Evolutionary conservation across 1,140 invertebrate species (phyloP), one percentile per base, ranked within the genome.

Genomic region (Eumeta japonica): DNA sequence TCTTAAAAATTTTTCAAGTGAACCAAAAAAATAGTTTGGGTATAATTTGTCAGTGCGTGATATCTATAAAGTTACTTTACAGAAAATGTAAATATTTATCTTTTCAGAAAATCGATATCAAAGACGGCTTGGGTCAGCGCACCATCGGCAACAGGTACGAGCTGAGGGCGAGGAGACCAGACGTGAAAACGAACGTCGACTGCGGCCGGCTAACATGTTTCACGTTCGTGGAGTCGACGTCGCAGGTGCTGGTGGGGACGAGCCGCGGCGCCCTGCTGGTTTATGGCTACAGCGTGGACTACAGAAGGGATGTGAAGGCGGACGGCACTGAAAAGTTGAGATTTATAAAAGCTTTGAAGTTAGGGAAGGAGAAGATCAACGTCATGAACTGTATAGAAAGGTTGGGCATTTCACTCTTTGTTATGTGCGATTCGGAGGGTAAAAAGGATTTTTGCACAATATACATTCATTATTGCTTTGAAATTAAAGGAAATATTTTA

Each of bases 381-480:
- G 57, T 62, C 10, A 67, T 73, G 10, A 62, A 58, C 24, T 55
- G 43, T 45, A 42, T 68, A 36, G 66, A 73, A 36, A 55, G 58
- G 68, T 68, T 27, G 55, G 55, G 45, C 31, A 4, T 28, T 36
- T 16, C 17, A 19, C 29, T 10, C 10, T 18, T 29, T 37, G 17
- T 42, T 10, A 39, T 16, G 35, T 17, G 15, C 16, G 10, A n/a
- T n/a, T n/a, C n/a, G n/a, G n/a, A n/a, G n/a, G n/a, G n/a, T n/a
- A n/a, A n/a, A n/a, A n/a, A n/a, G n/a, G n/a, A n/a, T n/a, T n/a
- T n/a, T n/a, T n/a, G n/a, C n/a, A n/a, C n/a, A n/a, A n/a, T n/a
- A 27, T 27, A 27, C 24, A 9, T 27, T n/a, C n/a, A 27, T 9
- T 27, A n/a, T n/a, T n/a, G n/a, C n/a, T n/a, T n/a, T n/a, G n/a